Evolutionary conservation across 2,797 vertebrate genomes (phyloP).

Genomic region (Lindbergichthys nudifrons): DNA sequence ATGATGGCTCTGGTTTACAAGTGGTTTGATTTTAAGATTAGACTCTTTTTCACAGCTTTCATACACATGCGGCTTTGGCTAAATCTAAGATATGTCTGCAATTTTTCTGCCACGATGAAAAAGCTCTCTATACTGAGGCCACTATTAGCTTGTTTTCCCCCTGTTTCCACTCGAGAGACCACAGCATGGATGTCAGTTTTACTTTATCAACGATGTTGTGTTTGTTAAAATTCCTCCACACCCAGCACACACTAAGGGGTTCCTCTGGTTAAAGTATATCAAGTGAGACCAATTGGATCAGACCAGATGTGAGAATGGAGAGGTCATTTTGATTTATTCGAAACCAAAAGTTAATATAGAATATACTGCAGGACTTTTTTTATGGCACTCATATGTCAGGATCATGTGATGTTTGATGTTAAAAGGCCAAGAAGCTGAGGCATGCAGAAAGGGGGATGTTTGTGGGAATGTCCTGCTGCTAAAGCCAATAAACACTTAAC

Average conservation of each 20-base stretch:
- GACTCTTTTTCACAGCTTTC: not conserved
- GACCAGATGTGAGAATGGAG: not conserved
- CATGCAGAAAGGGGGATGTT: not conserved
- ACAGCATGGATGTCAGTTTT: conserved; percentile 49
- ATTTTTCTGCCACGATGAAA: conserved; percentile 7
- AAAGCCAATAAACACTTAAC: not conserved
- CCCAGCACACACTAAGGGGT: conserved; percentile 12
- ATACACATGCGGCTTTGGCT: not conserved
- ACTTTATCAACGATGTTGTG: conserved; percentile 44
- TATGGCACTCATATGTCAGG: not conserved
- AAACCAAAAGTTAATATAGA: not conserved
- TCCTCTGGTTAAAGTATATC: not conserved
- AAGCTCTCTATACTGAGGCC: not conserved
- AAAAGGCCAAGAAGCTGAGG: not conserved
- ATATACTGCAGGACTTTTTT: not conserved
- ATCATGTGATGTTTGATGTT: not conserved
- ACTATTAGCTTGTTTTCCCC: conserved; percentile 27
- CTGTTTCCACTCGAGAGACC: conserved; percentile 42
- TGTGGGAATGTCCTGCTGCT: not conserved
- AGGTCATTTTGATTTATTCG: not conserved
- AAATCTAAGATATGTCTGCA: not conserved
- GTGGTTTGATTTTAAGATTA: not conserved
- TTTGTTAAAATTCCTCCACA: conserved; percentile 73
- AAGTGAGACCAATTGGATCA: conserved; percentile 2
- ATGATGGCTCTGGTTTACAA: not conserved